These are phyloP conservation scores for Manduca sexta DNA, from an alignment of 1,140 invertebrate genomes.

Conservation along the genomic window DNA sequence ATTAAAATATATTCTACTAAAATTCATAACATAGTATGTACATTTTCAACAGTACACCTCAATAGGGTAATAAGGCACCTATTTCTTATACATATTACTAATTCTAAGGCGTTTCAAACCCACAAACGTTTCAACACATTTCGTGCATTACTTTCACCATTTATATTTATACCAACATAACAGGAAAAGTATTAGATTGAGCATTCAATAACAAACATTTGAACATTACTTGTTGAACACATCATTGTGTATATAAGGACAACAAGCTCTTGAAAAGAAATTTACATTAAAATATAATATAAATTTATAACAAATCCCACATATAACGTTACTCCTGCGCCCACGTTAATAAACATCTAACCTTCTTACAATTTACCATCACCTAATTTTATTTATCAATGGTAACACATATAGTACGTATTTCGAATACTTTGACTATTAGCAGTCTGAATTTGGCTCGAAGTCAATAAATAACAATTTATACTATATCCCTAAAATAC, in stretches of 20 bases:
- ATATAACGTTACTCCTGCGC: neutral
- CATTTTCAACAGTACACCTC: constrained; percentile 61
- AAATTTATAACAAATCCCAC: too few relatives aligned
- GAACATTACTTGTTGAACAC: too few relatives aligned
- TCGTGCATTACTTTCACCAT: constrained; percentile 43
- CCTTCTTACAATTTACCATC: constrained; percentile 1
- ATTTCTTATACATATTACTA: constrained; percentile 25
- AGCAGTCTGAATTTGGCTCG: neutral
- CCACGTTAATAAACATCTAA: neutral
- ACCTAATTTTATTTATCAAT: constrained; percentile 4
- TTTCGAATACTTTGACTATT: neutral
- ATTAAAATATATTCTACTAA: constrained; percentile 62
- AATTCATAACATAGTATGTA: constrained; percentile 67
- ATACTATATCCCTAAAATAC: too few relatives aligned
- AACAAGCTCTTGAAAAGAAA: too few relatives aligned
- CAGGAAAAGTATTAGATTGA: constrained; percentile 27
- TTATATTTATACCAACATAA: constrained; percentile 14
- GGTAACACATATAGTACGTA: constrained; percentile 1
- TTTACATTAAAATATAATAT: too few relatives aligned
- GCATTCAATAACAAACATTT: constrained; percentile 10
- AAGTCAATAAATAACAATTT: neutral
- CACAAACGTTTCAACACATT: constrained; percentile 21
- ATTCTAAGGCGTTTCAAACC: constrained; percentile 29
- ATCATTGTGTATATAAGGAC: too few relatives aligned
- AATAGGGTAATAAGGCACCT: constrained; percentile 57